A percentile compares a stretch with the other conserved stretches of the same genome.
Evolutionary conservation across 2,797 vertebrate genomes (phyloP).

Genomic region (Taenioides sp.): DNA sequence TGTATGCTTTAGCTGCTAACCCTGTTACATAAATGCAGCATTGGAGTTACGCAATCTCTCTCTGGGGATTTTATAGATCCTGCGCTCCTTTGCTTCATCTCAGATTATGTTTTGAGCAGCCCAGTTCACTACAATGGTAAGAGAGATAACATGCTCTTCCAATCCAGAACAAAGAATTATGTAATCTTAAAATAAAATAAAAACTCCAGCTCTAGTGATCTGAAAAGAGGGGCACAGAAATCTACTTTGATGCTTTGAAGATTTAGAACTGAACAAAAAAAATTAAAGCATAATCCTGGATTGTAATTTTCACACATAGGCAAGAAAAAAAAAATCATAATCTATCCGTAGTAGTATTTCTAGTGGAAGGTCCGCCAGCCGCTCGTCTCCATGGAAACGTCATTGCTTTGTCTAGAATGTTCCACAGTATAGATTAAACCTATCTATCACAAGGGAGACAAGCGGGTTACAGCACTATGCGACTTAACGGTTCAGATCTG

Average conservation of each 20-base stretch:
- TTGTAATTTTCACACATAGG: background rate
- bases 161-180: conserved; percentile 57
- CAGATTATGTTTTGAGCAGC: conserved; percentile 73
- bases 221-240: conserved; percentile 30
- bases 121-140: conserved; percentile 38
- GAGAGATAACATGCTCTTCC: conserved; percentile 37
- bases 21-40: conserved; percentile 77
- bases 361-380: no score
- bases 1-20: conserved; percentile 57
- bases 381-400: no score
- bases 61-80: conserved; percentile 74
- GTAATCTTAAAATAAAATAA: conserved; percentile 51
- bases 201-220: conserved; percentile 6
- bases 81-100: conserved; percentile 59
- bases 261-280: conserved; percentile 17
- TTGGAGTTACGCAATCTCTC: conserved; percentile 71
- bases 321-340: background rate
- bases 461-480: no score
- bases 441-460: no score
- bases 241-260: conserved; percentile 36
- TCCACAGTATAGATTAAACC: no score
- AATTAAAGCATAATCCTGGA: background rate
- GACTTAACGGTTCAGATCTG: no score
- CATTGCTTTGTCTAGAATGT: no score
- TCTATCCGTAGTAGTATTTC: background rate